These are phyloP conservation scores for Lampris incognitus DNA, from an alignment of 2,113 vertebrate species.

Conservation along the genomic window DNA sequence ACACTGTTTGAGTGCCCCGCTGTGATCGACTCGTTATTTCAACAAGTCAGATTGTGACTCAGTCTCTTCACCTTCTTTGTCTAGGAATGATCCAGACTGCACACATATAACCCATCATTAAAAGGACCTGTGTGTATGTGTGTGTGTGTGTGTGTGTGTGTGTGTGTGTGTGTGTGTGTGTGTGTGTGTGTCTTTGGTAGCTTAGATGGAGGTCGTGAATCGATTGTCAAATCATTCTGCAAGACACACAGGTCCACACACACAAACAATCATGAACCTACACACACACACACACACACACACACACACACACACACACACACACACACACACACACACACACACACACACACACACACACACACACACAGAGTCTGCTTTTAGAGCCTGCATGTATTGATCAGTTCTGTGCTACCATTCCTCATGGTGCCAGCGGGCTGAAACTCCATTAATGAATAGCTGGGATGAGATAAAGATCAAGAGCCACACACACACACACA, in stretches of 20 bases:
- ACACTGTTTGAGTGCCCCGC: too few relatives aligned
- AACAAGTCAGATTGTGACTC: background rate
- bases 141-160: background rate
- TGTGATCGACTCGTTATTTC: too few relatives aligned
- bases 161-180: constrained; percentile 1
- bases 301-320: constrained; percentile 13
- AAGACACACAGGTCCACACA: background rate
- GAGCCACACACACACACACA: constrained; percentile 24
- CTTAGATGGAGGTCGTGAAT: background rate
- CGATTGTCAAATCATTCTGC: background rate
- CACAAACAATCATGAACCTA: background rate
- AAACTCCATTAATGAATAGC: constrained; percentile 62
- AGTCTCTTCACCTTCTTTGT: constrained; percentile 6
- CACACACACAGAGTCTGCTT: background rate
- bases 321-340: constrained; percentile 1
- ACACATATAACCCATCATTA: constrained; percentile 14
- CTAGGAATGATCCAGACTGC: constrained; percentile 42
- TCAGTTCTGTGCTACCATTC: constrained; percentile 56
- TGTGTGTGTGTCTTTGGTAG: background rate
- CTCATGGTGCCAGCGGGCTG: constrained; percentile 58
- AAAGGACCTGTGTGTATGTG: background rate
- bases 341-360: background rate
- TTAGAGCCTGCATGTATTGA: constrained; percentile 46
- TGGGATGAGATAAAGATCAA: constrained; percentile 57
- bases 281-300: constrained; percentile 19